Conservation (phyloP, 2,797 vertebrate species). For the Brotogeris chrysoptera region DNA sequence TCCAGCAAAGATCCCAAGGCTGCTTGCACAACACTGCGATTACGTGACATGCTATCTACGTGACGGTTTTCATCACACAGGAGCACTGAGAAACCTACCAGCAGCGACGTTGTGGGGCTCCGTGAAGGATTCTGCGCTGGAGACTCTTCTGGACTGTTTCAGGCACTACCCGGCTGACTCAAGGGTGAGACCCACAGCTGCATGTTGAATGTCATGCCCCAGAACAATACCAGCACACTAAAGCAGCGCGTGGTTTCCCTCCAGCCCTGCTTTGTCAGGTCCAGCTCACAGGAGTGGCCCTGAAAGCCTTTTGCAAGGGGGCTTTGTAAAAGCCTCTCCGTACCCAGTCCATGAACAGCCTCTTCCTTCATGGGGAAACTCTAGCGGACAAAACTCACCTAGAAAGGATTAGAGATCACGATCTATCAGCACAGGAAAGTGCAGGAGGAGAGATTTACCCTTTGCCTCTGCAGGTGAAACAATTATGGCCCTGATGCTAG, state of each 20-base stretch:
- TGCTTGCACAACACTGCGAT: fast-evolving
- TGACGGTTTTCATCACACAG: background rate
- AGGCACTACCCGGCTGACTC: background rate
- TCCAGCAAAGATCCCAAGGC: background rate
- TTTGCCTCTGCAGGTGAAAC: background rate
- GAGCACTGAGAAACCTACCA: background rate
- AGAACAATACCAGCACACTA: background rate
- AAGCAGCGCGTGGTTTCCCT: fast-evolving
- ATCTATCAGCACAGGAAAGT: background rate
- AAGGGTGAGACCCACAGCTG: background rate
- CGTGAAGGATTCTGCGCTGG: background rate
- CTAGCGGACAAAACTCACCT: background rate
- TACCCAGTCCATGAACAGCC: background rate
- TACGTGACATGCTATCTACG: fast-evolving
- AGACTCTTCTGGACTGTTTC: background rate
- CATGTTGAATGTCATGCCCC: background rate
- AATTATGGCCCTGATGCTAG: background rate
- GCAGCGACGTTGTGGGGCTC: background rate
- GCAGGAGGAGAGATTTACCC: background rate
- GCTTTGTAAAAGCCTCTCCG: background rate
- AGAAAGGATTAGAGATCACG: background rate
- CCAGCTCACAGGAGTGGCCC: background rate
- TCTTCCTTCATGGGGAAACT: background rate
- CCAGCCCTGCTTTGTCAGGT: background rate
- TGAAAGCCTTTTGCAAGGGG: background rate